Percentiles rank a stretch among this genome's conserved stretches.
phyloP scores from a whole-genome alignment of 1,140 invertebrate genomes.

The Macrobrachium nipponense region DNA sequence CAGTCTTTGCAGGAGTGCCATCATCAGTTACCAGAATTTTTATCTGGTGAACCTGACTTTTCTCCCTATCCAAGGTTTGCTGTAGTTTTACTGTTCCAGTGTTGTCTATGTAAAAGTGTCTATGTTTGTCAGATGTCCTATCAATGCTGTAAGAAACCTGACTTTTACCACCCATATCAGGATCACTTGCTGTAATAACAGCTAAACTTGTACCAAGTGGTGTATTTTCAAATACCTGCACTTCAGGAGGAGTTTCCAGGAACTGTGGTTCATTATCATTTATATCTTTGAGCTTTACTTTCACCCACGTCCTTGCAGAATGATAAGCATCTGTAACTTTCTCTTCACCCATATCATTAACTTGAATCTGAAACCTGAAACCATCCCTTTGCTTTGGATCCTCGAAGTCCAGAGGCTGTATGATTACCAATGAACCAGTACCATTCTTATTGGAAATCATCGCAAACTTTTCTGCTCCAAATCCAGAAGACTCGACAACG shows the following conservation, averaged over 20 bases:
- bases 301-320: slow-evolving; percentile 94
- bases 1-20: slow-evolving; percentile 92
- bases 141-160: slow-evolving; percentile 93
- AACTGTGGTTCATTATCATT: slow-evolving; percentile 97
- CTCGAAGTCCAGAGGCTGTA: slow-evolving; percentile 92
- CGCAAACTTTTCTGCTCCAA: slow-evolving; percentile 95
- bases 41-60: slow-evolving; percentile 91
- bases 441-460: slow-evolving; percentile 97
- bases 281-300: slow-evolving; percentile 92
- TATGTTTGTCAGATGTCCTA: slow-evolving; percentile 86
- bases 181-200: slow-evolving; percentile 93
- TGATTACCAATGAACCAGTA: slow-evolving; percentile 93
- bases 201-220: slow-evolving; percentile 89
- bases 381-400: slow-evolving; percentile 92
- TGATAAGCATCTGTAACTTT: slow-evolving; percentile 96
- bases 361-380: slow-evolving; percentile 90
- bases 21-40: slow-evolving; percentile 96
- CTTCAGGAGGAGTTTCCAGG: slow-evolving; percentile 90
- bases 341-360: slow-evolving; percentile 81
- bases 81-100: slow-evolving; percentile 89
- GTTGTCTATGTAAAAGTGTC: slow-evolving; percentile 92
- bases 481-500: slow-evolving; percentile 92
- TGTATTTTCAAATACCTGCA: slow-evolving; percentile 90
- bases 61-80: slow-evolving; percentile 78
- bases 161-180: slow-evolving; percentile 90